Base-by-base conservation (phyloP, 2,888 invertebrate species). In the Parelbella ahira region DNA sequence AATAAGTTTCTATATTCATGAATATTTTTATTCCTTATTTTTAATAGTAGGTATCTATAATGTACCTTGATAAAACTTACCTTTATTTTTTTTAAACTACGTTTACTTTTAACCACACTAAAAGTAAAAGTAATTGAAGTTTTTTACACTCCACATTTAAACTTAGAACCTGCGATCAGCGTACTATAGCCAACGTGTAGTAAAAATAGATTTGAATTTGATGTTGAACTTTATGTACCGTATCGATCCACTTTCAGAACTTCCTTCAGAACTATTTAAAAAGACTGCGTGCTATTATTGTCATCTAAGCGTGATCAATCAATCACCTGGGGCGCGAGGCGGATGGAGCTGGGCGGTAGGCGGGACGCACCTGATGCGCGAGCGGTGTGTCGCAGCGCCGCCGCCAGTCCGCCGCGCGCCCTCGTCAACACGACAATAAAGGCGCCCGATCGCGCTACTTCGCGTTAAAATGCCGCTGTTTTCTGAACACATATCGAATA, bases 401-500 rank as follows among this genome's bases (percentile, higher is more conserved):
- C 49, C 58, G 55, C 51, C 72, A 78, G 76, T 79, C 68, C 60
- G 64, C 65, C 68, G 66, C 68, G 73, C 72, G 69, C 67, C 59
- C 50, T 55, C 64, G 50, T 32, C 45, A n/a, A n/a, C 49, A 44
- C 51, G 53, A 64, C 32, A 19, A 9, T 19, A 18, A 64, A 56
- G 53, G 61, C 54, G 52, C 51, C 66, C 68, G 57, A 47, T 53
- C 61, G 60, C 62, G 60, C 64, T 59, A n/a, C 58, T 48, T 47
- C 55, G 63, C 55, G 51, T 36, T 50, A 73, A 50, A 46, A 93
- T 93, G 93, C 93, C 93, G 58, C 87, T 92, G 48, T 93, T 90
- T 72, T 90, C 91, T 53, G 93, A 93, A 63, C 89, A 91, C 49
- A 90, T 91, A 54, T 88, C 90, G 63, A 91, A 90, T 52, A 88